Base-by-base conservation (phyloP, 2,113 vertebrate genomes). In the Phylloscopus whistleri region DNA sequence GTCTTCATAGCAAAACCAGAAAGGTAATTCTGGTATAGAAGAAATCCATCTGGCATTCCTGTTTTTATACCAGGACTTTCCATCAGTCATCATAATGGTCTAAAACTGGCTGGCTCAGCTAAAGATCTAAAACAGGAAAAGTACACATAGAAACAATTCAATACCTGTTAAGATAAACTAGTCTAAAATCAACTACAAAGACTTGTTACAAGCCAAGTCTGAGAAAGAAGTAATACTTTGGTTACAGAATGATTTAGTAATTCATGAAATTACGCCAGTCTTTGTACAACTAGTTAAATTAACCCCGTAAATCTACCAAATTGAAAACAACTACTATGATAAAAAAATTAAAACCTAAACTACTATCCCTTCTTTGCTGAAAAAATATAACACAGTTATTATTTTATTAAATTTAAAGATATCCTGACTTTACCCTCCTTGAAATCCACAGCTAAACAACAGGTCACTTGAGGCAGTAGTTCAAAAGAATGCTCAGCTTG, bases 401-500 rank as follows among this genome's bases (percentile, higher is more conserved):
- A 20, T 51, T 77, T 37, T 69, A 77, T 33, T 37, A 84, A 76
- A 63, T 64, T 67, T 64, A 10, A 86, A 68, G 39, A 13, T 39
- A 13, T 62, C 26, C 59, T 62, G 35, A 68, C 66, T 80, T 64
- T 5, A 75, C 11, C 24, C 35, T 75, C 55, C 53, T 84, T 82
- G 66, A 91, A 92, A 86, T n/a, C 9, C 86, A 64, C 39, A 81
- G 60, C 39, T 77, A 59, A 56, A 75, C 51, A 86, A 93, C 0
- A 0, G 33, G 44, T 52, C 69, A 55, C 21, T 68, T 91, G 35
- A 95, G 68, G 41, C 55, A 80, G 30, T 3, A 75, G 76, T 49
- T 93, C 22, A 92, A 87, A 93, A 86, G 84, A 92, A 91, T 27
- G 66, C 26, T 92, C 84, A 84, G 62, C 64, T 81, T 94, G 60